Conservation (phyloP, 2,888 invertebrate genomes). For the Pterostichus madidus region DNA sequence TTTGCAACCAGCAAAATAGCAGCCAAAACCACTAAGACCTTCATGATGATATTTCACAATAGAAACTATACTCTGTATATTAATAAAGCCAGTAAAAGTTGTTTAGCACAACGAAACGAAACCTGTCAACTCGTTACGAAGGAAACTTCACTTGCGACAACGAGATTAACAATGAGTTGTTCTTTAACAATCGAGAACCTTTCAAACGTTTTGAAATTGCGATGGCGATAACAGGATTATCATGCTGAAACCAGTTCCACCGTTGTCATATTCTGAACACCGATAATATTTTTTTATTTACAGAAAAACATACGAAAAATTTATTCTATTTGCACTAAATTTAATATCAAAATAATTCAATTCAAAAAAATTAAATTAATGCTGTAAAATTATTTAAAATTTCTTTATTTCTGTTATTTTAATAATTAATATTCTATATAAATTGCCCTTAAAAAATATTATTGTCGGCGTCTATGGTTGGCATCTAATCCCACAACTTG, state of each 20-base stretch:
- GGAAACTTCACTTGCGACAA: slow-evolving; percentile 68
- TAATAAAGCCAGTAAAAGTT: slow-evolving; percentile 20
- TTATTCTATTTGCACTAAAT: neutral
- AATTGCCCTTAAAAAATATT: slow-evolving; percentile 17
- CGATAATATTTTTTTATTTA: slow-evolving; percentile 53
- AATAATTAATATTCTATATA: slow-evolving; percentile 2
- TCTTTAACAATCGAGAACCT: slow-evolving; percentile 63
- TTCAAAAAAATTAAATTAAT: slow-evolving; percentile 1
- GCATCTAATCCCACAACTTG: slow-evolving; percentile 4
- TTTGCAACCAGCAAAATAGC: slow-evolving; percentile 78
- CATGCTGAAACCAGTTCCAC: slow-evolving; percentile 45
- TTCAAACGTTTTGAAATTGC: slow-evolving; percentile 64
- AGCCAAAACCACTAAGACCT: slow-evolving; percentile 79
- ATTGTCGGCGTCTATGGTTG: slow-evolving; percentile 56
- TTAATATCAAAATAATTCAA: neutral
- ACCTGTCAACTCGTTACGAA: slow-evolving; percentile 66
- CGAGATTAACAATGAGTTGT: slow-evolving; percentile 66
- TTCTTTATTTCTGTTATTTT: neutral
- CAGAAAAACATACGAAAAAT: slow-evolving; percentile 14
- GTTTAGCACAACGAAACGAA: slow-evolving; percentile 41
- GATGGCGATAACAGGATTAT: slow-evolving; percentile 64
- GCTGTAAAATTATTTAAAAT: neutral
- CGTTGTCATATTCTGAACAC: slow-evolving; percentile 47
- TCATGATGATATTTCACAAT: slow-evolving; percentile 78
- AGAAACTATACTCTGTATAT: slow-evolving; percentile 29